Conservation (phyloP, 64 coral and sea anemone species). For the Catalaphyllia jardinei region DNA sequence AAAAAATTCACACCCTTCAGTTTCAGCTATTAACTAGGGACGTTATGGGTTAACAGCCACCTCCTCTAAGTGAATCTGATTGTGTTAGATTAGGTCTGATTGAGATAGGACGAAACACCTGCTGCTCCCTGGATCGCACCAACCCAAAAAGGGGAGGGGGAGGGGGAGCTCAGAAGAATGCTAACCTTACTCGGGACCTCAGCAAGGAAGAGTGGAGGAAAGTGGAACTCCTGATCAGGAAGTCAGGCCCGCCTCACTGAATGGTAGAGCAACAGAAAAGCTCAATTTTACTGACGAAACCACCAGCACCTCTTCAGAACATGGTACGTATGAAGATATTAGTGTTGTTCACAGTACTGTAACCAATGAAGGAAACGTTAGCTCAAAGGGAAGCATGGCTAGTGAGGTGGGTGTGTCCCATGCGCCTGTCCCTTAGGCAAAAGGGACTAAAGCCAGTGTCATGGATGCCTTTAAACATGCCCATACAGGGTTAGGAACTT, state of each 20-base stretch:
- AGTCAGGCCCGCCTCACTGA: too few species aligned
- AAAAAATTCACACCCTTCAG: slow-evolving; percentile 40
- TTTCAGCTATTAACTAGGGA: slow-evolving; percentile 56
- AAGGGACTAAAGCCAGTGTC: slow-evolving; percentile 14
- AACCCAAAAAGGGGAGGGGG: not conserved
- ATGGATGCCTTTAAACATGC: slow-evolving; percentile 50
- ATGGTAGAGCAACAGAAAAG: too few species aligned
- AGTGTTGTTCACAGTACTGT: too few species aligned
- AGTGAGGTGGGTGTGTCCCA: slow-evolving; percentile 15
- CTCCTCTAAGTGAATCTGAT: slow-evolving; percentile 10
- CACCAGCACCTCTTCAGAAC: too few species aligned
- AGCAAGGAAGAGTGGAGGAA: not conserved
- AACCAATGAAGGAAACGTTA: too few species aligned
- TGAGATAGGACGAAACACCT: too few species aligned
- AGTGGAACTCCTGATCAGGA: not conserved
- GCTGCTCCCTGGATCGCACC: too few species aligned
- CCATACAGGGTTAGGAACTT: slow-evolving; percentile 53
- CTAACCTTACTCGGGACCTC: not conserved
- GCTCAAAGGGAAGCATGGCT: too few species aligned
- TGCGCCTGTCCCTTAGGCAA: slow-evolving; percentile 39
- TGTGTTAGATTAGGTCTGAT: too few species aligned
- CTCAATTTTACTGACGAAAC: too few species aligned
- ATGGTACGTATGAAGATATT: too few species aligned
- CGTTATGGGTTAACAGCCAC: slow-evolving; percentile 56
- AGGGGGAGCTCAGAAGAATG: not conserved